Base-by-base conservation (phyloP, 2,113 vertebrate genomes). In the Actenoides lindsayi region DNA sequence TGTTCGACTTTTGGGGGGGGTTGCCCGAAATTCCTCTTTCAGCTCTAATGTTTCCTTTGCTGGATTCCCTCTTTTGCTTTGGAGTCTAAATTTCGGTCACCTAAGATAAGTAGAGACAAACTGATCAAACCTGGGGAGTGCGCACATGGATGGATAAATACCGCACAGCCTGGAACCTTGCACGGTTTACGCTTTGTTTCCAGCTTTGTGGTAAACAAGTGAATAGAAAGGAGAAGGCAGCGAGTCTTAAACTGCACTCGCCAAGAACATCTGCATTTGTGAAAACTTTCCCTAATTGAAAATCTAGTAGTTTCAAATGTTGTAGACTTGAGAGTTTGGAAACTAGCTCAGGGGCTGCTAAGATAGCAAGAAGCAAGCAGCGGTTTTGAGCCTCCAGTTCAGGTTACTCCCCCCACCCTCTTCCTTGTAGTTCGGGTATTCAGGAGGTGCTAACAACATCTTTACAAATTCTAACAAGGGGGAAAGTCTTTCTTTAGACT, bases 251-350 rank as follows among this genome's bases (percentile, higher is more conserved):
- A 80, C 81, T 89, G 93, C 77, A 44, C 87, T 79, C 27, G 10
- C 87, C 69, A 7, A 24, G 56, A 80, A 95, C 93, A 96, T 97
- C 95, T 96, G 90, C 87, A 81, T 76, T 79, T 87, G 48, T 92
- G 85, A 89, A 74, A 83, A 83, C 92, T 96, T 96, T 96, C 89
- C 94, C 93, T 96, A 82, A 87, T 82, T 93, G 77, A 94, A 95
- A 96, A 80, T 31, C 6, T 93, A 69, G 64, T 95, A 87, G 83
- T 97, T 95, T 82, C 85, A 95, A 95, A 95, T 81, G 87, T 83
- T 93, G 68, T 44, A 80, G 91, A 89, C 87, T 51, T 51, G 87
- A 89, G 64, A 81, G 31, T 37, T 91, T 90, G 93, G 95, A 82
- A 92, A 87, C 53, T 70, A 70, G 81, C 80, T 96, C 37, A 75